These are phyloP conservation scores for Drosophila peninsularis DNA, from an alignment of 2,888 invertebrate species.

Conservation along the genomic window DNA sequence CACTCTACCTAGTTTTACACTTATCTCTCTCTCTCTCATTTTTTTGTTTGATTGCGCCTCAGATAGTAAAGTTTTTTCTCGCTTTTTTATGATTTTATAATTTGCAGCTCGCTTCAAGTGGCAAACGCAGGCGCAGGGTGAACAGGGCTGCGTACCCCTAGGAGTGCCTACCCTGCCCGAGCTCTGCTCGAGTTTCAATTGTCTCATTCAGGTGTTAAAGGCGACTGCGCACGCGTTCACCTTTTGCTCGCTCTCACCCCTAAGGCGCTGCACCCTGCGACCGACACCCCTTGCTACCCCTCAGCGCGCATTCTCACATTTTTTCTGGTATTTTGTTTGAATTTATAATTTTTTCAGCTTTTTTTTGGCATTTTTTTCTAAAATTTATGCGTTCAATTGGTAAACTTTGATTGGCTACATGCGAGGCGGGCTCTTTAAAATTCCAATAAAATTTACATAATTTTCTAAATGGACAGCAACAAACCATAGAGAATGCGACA, in stretches of 20 bases:
- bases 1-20: constrained; percentile 58
- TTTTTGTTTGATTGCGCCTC: constrained; percentile 28
- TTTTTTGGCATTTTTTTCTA: constrained; percentile 26
- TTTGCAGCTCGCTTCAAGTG: constrained; percentile 68
- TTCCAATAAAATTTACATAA: constrained; percentile 65
- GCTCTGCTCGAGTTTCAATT: constrained; percentile 44
- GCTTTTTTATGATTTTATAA: constrained; percentile 74
- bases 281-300: constrained; percentile 24
- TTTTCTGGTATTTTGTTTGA: constrained; percentile 50
- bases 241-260: constrained; percentile 26
- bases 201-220: constrained; percentile 71
- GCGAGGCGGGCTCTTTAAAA: constrained; percentile 27
- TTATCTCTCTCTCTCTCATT: constrained; percentile 15
- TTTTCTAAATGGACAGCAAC: constrained; percentile 71
- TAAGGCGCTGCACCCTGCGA: constrained; percentile 20
- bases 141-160: constrained; percentile 7
- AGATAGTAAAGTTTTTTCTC: constrained; percentile 37
- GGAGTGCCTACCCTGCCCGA: constrained; percentile 2
- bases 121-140: constrained; percentile 31
- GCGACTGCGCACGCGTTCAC: constrained; percentile 66
- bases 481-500: constrained; percentile 69
- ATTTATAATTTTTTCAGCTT: constrained; percentile 59
- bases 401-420: constrained; percentile 52
- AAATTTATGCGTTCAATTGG: constrained; percentile 63
- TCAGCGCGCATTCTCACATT: constrained; percentile 27